These are phyloP conservation scores for Idaea biselata DNA, from an alignment of 2,888 invertebrate species.

Conservation along the genomic window DNA sequence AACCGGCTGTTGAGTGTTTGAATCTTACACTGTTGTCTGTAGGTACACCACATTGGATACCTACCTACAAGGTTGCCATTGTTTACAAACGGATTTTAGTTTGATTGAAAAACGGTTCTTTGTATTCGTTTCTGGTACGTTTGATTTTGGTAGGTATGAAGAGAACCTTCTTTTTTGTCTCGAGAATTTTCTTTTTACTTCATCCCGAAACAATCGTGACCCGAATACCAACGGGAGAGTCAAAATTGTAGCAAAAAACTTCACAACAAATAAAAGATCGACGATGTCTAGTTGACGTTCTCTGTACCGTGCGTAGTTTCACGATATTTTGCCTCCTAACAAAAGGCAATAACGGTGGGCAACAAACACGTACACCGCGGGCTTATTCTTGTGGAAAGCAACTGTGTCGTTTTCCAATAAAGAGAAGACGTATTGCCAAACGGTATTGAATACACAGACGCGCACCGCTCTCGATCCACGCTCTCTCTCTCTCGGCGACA, in stretches of 20 bases:
- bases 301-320: constrained; percentile 39
- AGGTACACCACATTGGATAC: background rate
- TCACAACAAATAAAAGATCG: background rate
- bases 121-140: background rate
- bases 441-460: constrained; percentile 69
- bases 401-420: constrained; percentile 76
- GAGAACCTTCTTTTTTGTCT: background rate
- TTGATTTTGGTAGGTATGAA: background rate
- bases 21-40: background rate
- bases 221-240: background rate
- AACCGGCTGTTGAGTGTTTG: background rate
- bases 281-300: background rate
- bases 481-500: constrained; percentile 30
- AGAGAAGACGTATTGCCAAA: constrained; percentile 69
- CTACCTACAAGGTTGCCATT: background rate
- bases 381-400: constrained; percentile 64
- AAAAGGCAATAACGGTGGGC: constrained; percentile 62
- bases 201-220: background rate
- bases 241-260: background rate
- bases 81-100: background rate
- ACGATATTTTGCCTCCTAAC: constrained; percentile 54
- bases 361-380: constrained; percentile 58
- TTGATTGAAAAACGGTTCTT: background rate
- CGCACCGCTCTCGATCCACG: constrained; percentile 39
- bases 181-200: background rate